Percentiles rank a stretch among this genome's conserved stretches.
Conservation (phyloP, 2,113 vertebrate genomes). For the Grantiella picta region DNA sequence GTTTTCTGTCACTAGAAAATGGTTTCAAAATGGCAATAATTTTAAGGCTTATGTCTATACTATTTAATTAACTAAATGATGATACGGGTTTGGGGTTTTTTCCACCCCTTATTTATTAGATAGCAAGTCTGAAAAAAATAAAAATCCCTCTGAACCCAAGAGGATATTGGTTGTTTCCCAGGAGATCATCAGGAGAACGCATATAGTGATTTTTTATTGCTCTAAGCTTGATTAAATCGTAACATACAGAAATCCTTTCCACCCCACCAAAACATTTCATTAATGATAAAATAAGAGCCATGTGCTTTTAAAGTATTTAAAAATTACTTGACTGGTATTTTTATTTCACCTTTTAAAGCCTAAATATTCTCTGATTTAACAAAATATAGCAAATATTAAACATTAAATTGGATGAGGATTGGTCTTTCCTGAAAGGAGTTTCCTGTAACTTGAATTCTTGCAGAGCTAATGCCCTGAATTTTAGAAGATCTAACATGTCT, state of each 20-base stretch:
- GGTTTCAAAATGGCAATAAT: background rate
- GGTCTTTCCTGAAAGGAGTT: background rate
- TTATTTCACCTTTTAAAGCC: background rate
- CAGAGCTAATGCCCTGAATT: background rate
- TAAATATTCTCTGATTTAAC: background rate
- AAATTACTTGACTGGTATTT: background rate
- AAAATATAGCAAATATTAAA: background rate
- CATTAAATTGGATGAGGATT: background rate
- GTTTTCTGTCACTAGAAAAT: background rate
- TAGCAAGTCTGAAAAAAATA: background rate
- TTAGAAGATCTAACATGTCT: background rate
- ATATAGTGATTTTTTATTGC: background rate
- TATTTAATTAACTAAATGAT: conserved; percentile 32
- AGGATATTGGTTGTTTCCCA: conserved; percentile 28
- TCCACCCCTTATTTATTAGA: conserved; percentile 5
- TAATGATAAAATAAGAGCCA: background rate
- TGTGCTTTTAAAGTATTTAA: background rate
- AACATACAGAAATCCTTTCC: background rate
- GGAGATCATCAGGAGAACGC: background rate
- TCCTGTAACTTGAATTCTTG: background rate
- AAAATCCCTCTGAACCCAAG: conserved; percentile 24
- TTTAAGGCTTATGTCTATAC: background rate
- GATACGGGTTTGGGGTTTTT: background rate
- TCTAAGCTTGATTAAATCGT: conserved; percentile 12
- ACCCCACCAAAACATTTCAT: background rate